These are phyloP conservation scores for Anoura caudifer DNA, from an alignment of 2,113 vertebrate genomes.

Conservation along the genomic window DNA sequence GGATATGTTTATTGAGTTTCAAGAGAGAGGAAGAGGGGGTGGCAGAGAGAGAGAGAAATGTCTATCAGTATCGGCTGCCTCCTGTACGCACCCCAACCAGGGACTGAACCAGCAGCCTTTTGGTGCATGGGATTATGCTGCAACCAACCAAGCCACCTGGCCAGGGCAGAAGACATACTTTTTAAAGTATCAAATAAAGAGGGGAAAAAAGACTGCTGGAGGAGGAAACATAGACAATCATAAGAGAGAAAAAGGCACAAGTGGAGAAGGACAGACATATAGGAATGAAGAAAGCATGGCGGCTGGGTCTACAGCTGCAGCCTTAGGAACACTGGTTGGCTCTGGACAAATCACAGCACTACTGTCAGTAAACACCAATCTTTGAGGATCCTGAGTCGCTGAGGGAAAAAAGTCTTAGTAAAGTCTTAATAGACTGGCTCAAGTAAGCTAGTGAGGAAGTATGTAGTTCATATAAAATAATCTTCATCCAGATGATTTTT, in stretches of 20 bases:
- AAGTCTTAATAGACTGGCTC: background rate
- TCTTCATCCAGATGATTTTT: conserved; percentile 11
- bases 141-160: too few species aligned
- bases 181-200: background rate
- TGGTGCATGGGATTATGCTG: too few species aligned
- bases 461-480: background rate
- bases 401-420: background rate
- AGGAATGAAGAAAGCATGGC: background rate
- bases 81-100: too few species aligned
- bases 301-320: background rate
- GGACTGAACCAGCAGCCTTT: too few species aligned
- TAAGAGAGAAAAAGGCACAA: background rate
- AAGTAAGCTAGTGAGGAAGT: background rate
- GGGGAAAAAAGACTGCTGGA: background rate
- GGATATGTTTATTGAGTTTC: too few species aligned
- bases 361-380: background rate
- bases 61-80: too few species aligned
- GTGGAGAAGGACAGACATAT: background rate
- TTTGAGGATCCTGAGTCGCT: background rate
- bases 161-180: background rate
- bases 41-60: too few species aligned
- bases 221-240: background rate
- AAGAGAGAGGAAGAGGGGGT: too few species aligned
- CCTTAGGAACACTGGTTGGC: background rate
- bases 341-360: background rate